A percentile compares a stretch with the other conserved stretches of the same genome.
These are phyloP conservation scores for Tinea trinotella DNA, from an alignment of 2,888 invertebrate genomes.

Conservation along the genomic window DNA sequence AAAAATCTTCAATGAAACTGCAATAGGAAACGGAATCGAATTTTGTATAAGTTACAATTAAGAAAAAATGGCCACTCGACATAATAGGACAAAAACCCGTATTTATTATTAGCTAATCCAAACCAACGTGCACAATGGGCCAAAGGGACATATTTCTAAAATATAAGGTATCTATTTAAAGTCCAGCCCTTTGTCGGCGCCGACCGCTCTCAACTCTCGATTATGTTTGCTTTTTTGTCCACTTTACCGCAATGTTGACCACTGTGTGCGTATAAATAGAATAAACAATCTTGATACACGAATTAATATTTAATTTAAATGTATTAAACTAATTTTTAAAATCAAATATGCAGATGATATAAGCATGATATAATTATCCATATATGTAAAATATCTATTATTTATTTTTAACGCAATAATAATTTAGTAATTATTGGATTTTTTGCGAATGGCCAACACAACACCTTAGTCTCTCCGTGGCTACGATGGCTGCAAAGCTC, in stretches of 20 bases:
- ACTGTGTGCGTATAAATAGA: slow-evolving; percentile 26
- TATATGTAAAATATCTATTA: too few relatives aligned
- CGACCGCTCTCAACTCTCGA: slow-evolving; percentile 17
- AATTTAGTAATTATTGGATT: too few relatives aligned
- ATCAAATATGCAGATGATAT: too few relatives aligned
- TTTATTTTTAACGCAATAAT: too few relatives aligned
- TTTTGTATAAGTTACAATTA: not conserved
- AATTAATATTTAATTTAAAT: slow-evolving; percentile 7
- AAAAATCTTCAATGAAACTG: too few relatives aligned
- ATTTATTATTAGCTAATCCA: slow-evolving; percentile 10
- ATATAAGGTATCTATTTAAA: slow-evolving; percentile 17
- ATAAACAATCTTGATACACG: slow-evolving; percentile 25
- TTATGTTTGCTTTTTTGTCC: slow-evolving; percentile 38
- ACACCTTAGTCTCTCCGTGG: too few relatives aligned
- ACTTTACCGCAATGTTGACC: slow-evolving; percentile 44
- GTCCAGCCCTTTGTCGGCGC: slow-evolving; percentile 13
- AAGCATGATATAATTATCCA: too few relatives aligned
- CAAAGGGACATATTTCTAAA: slow-evolving; percentile 13
- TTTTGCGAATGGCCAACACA: too few relatives aligned
- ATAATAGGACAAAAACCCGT: not conserved
- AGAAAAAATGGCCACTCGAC: not conserved
- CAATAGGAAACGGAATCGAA: not conserved
- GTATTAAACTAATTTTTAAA: too few relatives aligned
- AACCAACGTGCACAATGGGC: slow-evolving; percentile 1
- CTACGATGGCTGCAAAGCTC: too few relatives aligned